Percentiles rank a stretch among this genome's conserved stretches.
Conservation (phyloP, 2,113 vertebrate genomes). For the Hippoglossus stenolepis region DNA sequence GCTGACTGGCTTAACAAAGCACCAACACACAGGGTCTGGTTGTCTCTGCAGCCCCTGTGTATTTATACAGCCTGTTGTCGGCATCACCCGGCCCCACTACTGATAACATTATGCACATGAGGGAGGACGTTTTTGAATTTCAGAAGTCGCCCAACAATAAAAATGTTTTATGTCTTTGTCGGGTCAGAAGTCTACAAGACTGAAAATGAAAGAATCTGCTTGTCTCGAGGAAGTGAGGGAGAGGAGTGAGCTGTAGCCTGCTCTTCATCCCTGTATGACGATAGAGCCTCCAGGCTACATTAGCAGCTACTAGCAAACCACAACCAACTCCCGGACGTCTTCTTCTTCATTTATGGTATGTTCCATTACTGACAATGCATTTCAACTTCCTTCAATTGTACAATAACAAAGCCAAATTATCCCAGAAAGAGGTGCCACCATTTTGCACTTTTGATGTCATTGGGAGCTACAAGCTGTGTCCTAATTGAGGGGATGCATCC, state of each 20-base stretch:
- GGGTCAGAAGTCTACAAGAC: background rate
- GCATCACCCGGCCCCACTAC: background rate
- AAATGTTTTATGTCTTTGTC: background rate
- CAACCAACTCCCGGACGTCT: background rate
- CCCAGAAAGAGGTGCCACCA: no score
- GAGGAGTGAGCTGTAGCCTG: background rate
- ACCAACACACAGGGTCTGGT: background rate
- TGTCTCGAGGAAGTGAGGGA: background rate
- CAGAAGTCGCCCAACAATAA: background rate
- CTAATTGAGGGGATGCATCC: no score
- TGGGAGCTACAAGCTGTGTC: no score
- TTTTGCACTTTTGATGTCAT: no score
- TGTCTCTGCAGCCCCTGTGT: background rate
- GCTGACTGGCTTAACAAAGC: conserved; percentile 28
- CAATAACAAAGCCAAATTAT: no score
- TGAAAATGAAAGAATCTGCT: background rate
- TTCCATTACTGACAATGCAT: no score
- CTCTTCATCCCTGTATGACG: background rate
- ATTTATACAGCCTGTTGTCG: background rate
- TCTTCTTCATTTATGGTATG: no score
- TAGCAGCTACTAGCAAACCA: background rate
- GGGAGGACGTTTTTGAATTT: no score
- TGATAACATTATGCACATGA: background rate
- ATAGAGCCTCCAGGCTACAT: no score
- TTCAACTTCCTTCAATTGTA: no score